Conservation (phyloP, 2,797 vertebrate genomes). For the Premnoplex brunnescens region DNA sequence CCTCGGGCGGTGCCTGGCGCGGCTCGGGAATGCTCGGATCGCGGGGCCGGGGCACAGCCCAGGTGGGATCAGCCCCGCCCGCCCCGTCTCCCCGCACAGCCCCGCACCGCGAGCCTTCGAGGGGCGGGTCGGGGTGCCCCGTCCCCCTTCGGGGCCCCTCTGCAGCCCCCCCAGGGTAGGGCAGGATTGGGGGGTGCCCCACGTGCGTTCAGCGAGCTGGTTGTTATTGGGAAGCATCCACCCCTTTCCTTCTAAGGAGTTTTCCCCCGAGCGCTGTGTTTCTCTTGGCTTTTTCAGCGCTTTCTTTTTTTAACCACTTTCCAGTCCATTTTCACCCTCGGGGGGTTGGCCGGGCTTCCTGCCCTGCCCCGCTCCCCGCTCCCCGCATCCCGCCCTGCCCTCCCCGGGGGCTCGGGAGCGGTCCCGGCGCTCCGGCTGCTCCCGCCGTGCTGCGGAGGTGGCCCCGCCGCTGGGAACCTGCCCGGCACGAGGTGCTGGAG, state of each 20-base stretch:
- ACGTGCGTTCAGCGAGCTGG: not conserved
- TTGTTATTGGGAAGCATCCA: not conserved
- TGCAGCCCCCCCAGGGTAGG: not conserved
- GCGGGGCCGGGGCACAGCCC: not conserved
- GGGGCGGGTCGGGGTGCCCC: not conserved
- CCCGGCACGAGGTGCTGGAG: not conserved
- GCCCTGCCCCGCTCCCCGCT: not conserved
- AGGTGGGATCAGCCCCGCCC: not conserved
- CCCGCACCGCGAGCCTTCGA: not conserved
- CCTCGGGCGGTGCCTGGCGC: not conserved
- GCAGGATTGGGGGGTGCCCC: not conserved
- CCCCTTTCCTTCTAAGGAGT: conserved; percentile 56
- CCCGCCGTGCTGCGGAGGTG: not conserved
- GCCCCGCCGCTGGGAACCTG: not conserved
- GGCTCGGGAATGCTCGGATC: conserved; percentile 13
- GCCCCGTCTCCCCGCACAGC: not conserved
- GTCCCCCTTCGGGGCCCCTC: not conserved
- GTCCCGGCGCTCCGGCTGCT: not conserved
- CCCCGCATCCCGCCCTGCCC: not conserved
- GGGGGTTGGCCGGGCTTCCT: not conserved
- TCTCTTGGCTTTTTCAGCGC: conserved; percentile 39
- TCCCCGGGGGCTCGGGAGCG: not conserved
- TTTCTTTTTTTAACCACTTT: conserved; percentile 59
- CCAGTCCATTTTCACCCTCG: conserved; percentile 19
- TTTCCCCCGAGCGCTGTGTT: not conserved